Conservation (phyloP, 1,140 invertebrate species). For the Papilio xuthus region DNA sequence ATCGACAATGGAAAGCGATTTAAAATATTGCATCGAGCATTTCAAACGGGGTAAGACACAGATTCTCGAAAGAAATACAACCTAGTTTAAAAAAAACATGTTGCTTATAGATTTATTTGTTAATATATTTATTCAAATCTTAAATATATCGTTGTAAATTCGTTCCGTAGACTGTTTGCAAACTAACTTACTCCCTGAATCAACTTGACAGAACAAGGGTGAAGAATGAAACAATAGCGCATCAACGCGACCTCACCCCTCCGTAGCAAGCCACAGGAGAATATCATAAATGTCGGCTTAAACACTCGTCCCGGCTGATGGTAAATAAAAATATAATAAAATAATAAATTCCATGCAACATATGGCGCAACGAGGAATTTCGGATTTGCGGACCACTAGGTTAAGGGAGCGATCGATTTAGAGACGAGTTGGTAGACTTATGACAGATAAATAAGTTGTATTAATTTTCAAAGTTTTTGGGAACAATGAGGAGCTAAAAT, state of each 20-base stretch:
- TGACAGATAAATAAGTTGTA: not conserved
- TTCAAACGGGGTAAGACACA: constrained; percentile 33
- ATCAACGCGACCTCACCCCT: constrained; percentile 65
- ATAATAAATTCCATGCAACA: constrained; percentile 78
- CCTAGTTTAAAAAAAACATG: not conserved
- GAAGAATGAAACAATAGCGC: constrained; percentile 70
- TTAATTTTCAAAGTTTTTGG: not conserved
- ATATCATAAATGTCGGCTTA: constrained; percentile 81
- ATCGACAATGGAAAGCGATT: constrained; percentile 67
- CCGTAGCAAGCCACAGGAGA: constrained; percentile 69
- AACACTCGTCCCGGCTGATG: constrained; percentile 76
- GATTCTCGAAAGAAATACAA: constrained; percentile 30
- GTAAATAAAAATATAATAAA: constrained; percentile 81
- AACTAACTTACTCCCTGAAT: constrained; percentile 43
- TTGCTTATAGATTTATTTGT: not conserved
- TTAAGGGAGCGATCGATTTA: constrained; percentile 43
- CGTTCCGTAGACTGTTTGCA: constrained; percentile 16
- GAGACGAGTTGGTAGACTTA: constrained; percentile 42
- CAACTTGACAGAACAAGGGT: constrained; percentile 65
- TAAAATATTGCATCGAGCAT: constrained; percentile 69
- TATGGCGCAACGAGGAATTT: constrained; percentile 61
- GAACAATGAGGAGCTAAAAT: not conserved
- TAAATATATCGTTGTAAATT: not conserved
- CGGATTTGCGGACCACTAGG: constrained; percentile 46
- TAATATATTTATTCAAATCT: not conserved